These are phyloP conservation scores for Cotesia chilonis DNA, from an alignment of 1,140 invertebrate species.

Conservation along the genomic window DNA sequence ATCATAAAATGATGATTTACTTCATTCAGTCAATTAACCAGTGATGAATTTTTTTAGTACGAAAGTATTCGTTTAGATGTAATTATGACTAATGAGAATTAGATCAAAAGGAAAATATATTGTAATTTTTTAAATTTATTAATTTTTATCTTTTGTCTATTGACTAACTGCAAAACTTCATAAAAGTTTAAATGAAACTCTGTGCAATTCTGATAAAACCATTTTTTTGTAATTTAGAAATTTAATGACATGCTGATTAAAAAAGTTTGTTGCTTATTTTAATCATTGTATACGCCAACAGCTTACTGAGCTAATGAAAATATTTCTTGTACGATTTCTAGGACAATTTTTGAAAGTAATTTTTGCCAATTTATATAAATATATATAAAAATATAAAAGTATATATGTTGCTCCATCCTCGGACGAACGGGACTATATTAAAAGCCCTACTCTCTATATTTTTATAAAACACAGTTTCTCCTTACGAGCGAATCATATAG, in stretches of 20 bases:
- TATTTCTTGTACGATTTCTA: background rate
- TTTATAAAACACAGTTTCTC: constrained; percentile 32
- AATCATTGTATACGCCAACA: constrained; percentile 9
- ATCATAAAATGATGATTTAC: background rate
- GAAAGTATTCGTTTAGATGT: background rate
- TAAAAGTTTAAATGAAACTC: too few species aligned
- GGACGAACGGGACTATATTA: constrained; percentile 27
- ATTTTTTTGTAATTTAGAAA: too few species aligned
- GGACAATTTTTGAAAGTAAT: constrained; percentile 24
- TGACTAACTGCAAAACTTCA: too few species aligned
- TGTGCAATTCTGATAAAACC: too few species aligned
- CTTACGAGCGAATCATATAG: constrained; percentile 12
- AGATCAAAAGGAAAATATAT: background rate
- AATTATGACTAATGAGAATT: background rate
- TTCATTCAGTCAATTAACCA: constrained; percentile 24
- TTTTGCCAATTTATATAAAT: background rate
- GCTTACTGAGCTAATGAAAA: background rate
- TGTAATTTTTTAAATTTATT: too few species aligned
- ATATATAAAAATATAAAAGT: too few species aligned
- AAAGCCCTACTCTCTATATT: constrained; percentile 29
- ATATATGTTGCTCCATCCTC: constrained; percentile 24
- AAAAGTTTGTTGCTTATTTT: background rate
- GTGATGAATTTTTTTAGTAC: constrained; percentile 18
- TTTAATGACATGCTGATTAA: background rate
- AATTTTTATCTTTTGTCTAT: too few species aligned